Percentiles rank a stretch among this genome's conserved stretches.
Conservation (phyloP, 2,797 vertebrate genomes). For the Sternarchorhynchus goeldii region DNA sequence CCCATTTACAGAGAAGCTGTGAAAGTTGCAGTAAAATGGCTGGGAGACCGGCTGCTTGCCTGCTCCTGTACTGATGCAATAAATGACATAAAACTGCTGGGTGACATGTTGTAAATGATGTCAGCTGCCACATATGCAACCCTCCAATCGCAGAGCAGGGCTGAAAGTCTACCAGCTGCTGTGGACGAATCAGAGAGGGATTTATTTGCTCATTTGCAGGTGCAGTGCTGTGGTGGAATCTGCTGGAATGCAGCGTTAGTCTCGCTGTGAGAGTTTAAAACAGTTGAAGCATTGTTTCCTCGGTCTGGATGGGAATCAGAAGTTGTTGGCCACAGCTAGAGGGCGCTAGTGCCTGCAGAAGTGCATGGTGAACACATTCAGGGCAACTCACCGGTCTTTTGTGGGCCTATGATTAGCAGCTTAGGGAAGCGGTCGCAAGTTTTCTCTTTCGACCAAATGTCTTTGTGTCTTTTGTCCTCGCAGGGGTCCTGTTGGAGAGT, state of each 20-base stretch:
- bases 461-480: slow-evolving; percentile 98
- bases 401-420: slow-evolving; percentile 96
- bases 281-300: slow-evolving; percentile 15
- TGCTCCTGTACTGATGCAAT: slow-evolving; percentile 21
- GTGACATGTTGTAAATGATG: neutral
- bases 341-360: slow-evolving; percentile 26
- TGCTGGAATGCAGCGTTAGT: neutral
- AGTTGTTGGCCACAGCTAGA: slow-evolving; percentile 33
- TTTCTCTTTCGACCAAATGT: slow-evolving; percentile 99
- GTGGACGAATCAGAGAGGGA: neutral
- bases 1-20: slow-evolving; percentile 36
- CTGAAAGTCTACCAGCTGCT: slow-evolving; percentile 2
- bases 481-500: slow-evolving; percentile 88
- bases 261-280: neutral
- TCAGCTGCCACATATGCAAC: neutral
- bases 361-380: neutral
- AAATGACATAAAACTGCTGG: slow-evolving; percentile 16
- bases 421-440: slow-evolving; percentile 98
- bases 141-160: neutral
- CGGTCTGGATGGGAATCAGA: neutral
- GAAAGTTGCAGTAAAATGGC: slow-evolving; percentile 21
- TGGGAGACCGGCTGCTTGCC: slow-evolving; percentile 3
- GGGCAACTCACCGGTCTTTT: slow-evolving; percentile 89
- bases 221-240: slow-evolving; percentile 7
- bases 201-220: neutral